phyloP scores from a whole-genome alignment of 1,140 invertebrate genomes.

The Aphelenchoides besseyi region DNA sequence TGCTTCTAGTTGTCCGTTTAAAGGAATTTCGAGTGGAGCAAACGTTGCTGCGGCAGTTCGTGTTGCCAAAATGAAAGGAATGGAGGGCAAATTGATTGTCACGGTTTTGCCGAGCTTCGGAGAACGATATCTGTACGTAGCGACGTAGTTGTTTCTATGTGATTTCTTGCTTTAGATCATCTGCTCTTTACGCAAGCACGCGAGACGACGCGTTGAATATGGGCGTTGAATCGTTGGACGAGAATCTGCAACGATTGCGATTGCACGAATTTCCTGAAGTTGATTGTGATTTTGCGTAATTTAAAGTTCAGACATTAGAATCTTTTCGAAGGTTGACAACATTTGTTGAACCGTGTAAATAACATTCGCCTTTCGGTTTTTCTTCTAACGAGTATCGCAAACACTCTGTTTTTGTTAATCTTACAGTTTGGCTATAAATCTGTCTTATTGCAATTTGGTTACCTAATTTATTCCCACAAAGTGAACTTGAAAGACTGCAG shows the following conservation, averaged over 20 bases:
- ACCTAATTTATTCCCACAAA: too few relatives aligned
- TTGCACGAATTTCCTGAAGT: constrained; percentile 48
- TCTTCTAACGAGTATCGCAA: background rate
- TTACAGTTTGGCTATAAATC: too few relatives aligned
- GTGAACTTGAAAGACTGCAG: too few relatives aligned
- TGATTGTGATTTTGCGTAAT: constrained; percentile 11
- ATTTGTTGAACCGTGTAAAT: too few relatives aligned
- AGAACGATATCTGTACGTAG: constrained; percentile 60
- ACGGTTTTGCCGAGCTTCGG: constrained; percentile 60
- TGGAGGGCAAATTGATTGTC: constrained; percentile 57
- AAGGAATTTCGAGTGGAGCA: constrained; percentile 59
- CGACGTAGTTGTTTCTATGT: constrained; percentile 1
- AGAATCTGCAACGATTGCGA: constrained; percentile 49
- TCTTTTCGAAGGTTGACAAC: too few relatives aligned
- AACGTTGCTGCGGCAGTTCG: constrained; percentile 54
- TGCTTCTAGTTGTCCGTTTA: constrained; percentile 15
- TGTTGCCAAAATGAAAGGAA: constrained; percentile 48
- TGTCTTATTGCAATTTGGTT: too few relatives aligned
- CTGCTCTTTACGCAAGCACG: constrained; percentile 48
- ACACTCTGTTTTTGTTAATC: background rate
- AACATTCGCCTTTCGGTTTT: background rate
- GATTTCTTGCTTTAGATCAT: constrained; percentile 45
- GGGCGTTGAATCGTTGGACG: constrained; percentile 49
- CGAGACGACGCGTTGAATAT: constrained; percentile 52
- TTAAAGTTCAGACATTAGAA: too few relatives aligned